Evolutionary conservation across 2,888 invertebrate species (phyloP), one percentile per base, ranked within the genome.

Genomic region (Rutpela maculata): DNA sequence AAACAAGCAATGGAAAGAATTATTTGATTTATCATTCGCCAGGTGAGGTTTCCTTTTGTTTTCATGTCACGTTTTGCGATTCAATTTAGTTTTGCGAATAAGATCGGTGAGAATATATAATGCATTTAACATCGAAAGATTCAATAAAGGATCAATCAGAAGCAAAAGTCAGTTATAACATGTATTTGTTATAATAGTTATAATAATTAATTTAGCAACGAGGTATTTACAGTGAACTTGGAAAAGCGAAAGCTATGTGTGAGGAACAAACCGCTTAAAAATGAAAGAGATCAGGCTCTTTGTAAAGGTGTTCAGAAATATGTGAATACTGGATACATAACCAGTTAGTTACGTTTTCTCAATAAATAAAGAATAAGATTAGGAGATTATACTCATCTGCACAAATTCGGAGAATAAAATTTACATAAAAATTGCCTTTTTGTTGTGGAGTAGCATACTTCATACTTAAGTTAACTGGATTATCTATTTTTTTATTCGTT

Each of bases 361-460:
- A 43, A 43, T 43, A 43, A 43, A 43, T 43, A 43, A 43, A 43
- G 15, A 43, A 12, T 43, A 9, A 35, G 31, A 35, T 9, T 35
- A 35, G 6, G 31, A 35, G 31, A 35, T 9, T 35, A 35, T 7
- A 35, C 31, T 7, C 9, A 35, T 43, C 43, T 11, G 12, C 2
- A 43, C 43, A 43, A 43, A 43, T 43, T 43, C 12, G 43, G 11
- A 43, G 43, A 43, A 3, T 9, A 7, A 43, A 50, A 50, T 15
- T 15, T 50, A 50, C 70, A 60, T 70, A 70, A 60, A 60, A 59
- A 43, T 60, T 15, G 5, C 43, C 9, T n/a, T 70, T 59, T 70
- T 31, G 11, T 35, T 57, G 18, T 12, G 22, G 2, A 38, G 43
- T 19, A 18, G 66, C 50, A 43, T 5, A 62, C 17, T 1, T 22